These are phyloP conservation scores for Apoderus coryli DNA, from an alignment of 2,888 invertebrate genomes.

Conservation along the genomic window DNA sequence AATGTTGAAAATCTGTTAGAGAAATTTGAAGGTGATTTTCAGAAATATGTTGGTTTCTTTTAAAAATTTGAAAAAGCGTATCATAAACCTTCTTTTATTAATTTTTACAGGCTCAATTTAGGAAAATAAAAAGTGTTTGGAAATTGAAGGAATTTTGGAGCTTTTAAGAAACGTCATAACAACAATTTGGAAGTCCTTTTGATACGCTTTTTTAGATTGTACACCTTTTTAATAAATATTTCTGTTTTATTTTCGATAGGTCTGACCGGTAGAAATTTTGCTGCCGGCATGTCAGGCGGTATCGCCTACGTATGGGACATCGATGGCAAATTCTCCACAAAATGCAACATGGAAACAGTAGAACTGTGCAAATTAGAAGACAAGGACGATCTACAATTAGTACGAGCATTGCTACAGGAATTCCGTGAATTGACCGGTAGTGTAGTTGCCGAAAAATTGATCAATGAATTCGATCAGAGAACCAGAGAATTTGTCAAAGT, in stretches of 20 bases:
- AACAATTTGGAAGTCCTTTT: too few species aligned
- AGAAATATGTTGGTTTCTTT: too few species aligned
- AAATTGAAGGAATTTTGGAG: too few species aligned
- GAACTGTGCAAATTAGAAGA: constrained; percentile 71
- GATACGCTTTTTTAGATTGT: too few species aligned
- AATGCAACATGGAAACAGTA: constrained; percentile 94
- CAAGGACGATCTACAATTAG: constrained; percentile 59
- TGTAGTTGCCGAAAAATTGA: constrained; percentile 60
- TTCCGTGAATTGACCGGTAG: constrained; percentile 75
- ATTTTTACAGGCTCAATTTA: too few species aligned
- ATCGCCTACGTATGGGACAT: constrained; percentile 91
- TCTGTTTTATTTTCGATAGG: constrained; percentile 38
- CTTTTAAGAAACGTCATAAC: too few species aligned
- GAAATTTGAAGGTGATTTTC: too few species aligned
- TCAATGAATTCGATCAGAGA: constrained; percentile 63
- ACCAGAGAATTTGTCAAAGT: constrained; percentile 79
- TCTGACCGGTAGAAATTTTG: constrained; percentile 93
- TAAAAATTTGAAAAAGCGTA: too few species aligned
- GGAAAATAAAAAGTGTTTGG: too few species aligned
- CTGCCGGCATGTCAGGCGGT: constrained; percentile 93
- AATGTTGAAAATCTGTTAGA: too few species aligned
- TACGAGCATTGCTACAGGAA: constrained; percentile 65
- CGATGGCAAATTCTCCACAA: constrained; percentile 68
- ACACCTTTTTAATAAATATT: constrained; percentile 9
- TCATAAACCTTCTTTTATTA: too few species aligned